Evolutionary conservation across 2,797 vertebrate species (phyloP), one percentile per base, ranked within the genome.

Genomic region (Anguilla megastoma): DNA sequence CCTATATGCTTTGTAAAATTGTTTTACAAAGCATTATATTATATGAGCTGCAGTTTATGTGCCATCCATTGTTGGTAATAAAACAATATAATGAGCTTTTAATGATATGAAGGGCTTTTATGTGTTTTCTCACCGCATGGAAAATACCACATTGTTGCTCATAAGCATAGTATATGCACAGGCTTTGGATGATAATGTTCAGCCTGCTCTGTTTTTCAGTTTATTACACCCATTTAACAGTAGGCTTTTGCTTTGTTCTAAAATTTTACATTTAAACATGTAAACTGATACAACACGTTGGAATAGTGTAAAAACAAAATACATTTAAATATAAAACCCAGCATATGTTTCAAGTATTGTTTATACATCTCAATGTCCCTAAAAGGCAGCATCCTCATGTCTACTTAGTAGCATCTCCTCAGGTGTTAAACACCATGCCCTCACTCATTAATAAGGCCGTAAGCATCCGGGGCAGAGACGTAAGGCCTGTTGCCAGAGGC

Each of bases 401-500:
- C 36, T 45, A 3, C 6, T 79, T 41, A 79, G 16, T 8, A 48
- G 50, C 7, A 3, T 54, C 82, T 84, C 36, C 24, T 86, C 21
- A 74, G 56, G 58, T 74, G 63, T 74, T 86, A 33, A 86, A 54
- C 74, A 12, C 45, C 24, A 0, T 76, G 71, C 86, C 52, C 58
- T 84, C 79, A 50, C 87, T 83, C 89, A 87, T 88, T 90, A 91
- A 88, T 71, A 56, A 85, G 84, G 90, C 63, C 27, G 45, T 76
- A 84, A 88, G 85, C 71, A 54, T 12, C 41, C 85, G 66, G 85
- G 85, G 63, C 69, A 71, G 80, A 89, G 88, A 63, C 58, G 33
- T 84, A 87, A 89, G 90, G 83, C 84, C 45, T 79, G 87, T 90
- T 88, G 90, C 90, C 90, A 86, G 58, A 90, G 89, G 87, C 86